Evolutionary conservation across 2,888 invertebrate species (phyloP).

Genomic region (Napeogenes inachia): DNA sequence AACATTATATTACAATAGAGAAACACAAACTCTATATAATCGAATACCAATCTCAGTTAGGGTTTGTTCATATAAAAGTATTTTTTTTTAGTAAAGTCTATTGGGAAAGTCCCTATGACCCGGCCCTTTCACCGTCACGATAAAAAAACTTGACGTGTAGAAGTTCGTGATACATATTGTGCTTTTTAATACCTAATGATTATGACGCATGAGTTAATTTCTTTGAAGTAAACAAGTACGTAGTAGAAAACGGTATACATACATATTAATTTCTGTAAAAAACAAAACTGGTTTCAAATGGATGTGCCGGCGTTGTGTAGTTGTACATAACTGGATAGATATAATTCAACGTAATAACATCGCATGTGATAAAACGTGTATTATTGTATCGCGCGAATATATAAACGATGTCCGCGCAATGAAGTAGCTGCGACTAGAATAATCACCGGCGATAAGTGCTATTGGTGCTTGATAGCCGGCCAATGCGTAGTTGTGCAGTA

Average conservation of each 20-base stretch:
- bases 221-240: constrained; percentile 27
- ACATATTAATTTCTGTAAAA: constrained; percentile 8
- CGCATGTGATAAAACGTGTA: constrained; percentile 17
- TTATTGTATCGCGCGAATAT: constrained; percentile 25
- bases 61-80: too few relatives aligned
- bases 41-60: too few relatives aligned
- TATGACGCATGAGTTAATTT: constrained; percentile 30
- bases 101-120: too few relatives aligned
- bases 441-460: constrained; percentile 32
- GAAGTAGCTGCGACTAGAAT: constrained; percentile 26
- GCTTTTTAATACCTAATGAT: constrained; percentile 20
- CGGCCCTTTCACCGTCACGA: neutral
- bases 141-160: constrained; percentile 1
- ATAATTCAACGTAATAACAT: constrained; percentile 13
- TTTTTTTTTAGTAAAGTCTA: too few relatives aligned
- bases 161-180: constrained; percentile 10
- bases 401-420: constrained; percentile 24
- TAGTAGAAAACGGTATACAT: constrained; percentile 15
- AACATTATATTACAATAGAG: too few relatives aligned
- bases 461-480: constrained; percentile 20
- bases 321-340: constrained; percentile 7
- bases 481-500: constrained; percentile 20
- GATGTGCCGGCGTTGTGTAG: constrained; percentile 11
- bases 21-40: too few relatives aligned
- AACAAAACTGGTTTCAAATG: constrained; percentile 14